Evolutionary conservation across 2,888 invertebrate species (phyloP).

Genomic region (Tortricodes alternella): DNA sequence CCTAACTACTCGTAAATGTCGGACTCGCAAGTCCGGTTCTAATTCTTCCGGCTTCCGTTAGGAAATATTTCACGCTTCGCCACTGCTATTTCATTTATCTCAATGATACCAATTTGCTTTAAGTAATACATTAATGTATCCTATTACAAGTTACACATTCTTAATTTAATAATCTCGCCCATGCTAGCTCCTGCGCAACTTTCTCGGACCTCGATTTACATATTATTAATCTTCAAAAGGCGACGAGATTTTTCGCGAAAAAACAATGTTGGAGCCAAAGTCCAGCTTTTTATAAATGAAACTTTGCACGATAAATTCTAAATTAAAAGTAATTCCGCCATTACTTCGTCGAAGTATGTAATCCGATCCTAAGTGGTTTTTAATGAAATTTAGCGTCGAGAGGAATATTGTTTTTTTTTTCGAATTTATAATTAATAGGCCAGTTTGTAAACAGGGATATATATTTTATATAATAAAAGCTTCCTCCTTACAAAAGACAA

Average conservation of each 20-base stretch:
- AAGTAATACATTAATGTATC: no score
- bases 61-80: no score
- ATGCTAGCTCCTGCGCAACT: slow-evolving; percentile 6
- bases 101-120: no score
- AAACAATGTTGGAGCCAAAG: slow-evolving; percentile 22
- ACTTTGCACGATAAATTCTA: slow-evolving; percentile 28
- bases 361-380: slow-evolving; percentile 29
- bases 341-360: slow-evolving; percentile 17
- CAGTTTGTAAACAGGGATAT: not conserved
- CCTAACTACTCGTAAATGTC: no score
- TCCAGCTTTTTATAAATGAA: slow-evolving; percentile 23
- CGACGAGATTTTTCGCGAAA: slow-evolving; percentile 7
- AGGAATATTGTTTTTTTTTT: slow-evolving; percentile 19
- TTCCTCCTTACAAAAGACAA: no score
- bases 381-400: slow-evolving; percentile 15
- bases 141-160: no score
- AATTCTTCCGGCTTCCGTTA: no score
- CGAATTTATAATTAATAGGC: not conserved
- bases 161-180: no score
- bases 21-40: no score
- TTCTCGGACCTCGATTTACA: slow-evolving; percentile 20
- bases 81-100: no score
- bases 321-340: slow-evolving; percentile 30
- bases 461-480: no score
- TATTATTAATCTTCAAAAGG: slow-evolving; percentile 27